phyloP scores from a whole-genome alignment of 2,113 vertebrate genomes.

The Colistium nudipinnis region DNA sequence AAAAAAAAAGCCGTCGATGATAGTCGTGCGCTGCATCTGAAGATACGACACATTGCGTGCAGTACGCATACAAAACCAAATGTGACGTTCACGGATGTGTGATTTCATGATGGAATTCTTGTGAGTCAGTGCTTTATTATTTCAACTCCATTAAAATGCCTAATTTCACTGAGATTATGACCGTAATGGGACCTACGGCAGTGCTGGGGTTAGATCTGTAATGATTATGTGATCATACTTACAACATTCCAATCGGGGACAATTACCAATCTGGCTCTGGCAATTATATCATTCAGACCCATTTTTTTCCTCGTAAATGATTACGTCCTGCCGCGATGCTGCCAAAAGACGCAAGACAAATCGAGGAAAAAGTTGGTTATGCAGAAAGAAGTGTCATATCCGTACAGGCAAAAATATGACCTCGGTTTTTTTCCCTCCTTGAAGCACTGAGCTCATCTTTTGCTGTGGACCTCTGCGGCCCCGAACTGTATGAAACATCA shows the following conservation, averaged over 20 bases:
- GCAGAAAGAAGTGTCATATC: slow-evolving; percentile 36
- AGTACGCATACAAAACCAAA: background rate
- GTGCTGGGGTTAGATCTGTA: background rate
- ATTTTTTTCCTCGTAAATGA: slow-evolving; percentile 1
- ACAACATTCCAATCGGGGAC: background rate
- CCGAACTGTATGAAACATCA: slow-evolving; percentile 62
- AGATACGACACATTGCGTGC: background rate
- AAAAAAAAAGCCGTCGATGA: slow-evolving; percentile 21
- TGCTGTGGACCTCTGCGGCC: slow-evolving; percentile 29
- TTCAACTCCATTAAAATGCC: background rate
- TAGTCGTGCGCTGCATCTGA: background rate
- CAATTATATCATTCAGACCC: background rate
- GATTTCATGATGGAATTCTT: background rate
- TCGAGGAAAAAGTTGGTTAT: slow-evolving; percentile 19
- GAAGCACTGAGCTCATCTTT: slow-evolving; percentile 24
- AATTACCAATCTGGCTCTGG: background rate
- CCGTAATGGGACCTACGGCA: background rate
- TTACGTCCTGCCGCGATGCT: background rate
- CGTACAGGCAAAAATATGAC: slow-evolving; percentile 43
- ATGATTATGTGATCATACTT: background rate
- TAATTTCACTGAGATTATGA: background rate
- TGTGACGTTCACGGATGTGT: background rate
- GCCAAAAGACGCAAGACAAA: slow-evolving; percentile 3
- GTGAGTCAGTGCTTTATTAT: background rate
- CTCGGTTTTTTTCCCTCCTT: slow-evolving; percentile 39